phyloP scores from a whole-genome alignment of 2,888 invertebrate genomes.

The Eupithecia insigniata region DNA sequence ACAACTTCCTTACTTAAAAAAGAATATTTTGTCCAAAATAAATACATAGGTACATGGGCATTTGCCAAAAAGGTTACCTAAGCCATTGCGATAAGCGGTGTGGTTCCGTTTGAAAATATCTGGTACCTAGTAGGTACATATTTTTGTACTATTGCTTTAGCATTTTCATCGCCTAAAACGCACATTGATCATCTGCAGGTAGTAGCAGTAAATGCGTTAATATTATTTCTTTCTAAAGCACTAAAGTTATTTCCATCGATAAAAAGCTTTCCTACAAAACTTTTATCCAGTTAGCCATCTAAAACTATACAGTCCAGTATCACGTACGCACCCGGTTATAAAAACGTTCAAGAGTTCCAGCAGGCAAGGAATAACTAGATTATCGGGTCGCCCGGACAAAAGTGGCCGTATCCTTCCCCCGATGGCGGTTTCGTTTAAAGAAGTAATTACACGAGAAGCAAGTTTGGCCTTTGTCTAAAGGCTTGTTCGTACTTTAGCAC shows the following conservation, averaged over 20 bases:
- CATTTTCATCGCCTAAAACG: background rate
- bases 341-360: conserved; percentile 44
- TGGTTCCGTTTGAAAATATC: background rate
- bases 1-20: background rate
- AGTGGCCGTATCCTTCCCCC: conserved; percentile 66
- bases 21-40: background rate
- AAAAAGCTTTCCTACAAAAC: conserved; percentile 3
- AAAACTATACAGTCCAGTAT: conserved; percentile 32
- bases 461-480: conserved; percentile 61
- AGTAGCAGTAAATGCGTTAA: background rate
- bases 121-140: background rate
- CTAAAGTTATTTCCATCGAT: conserved; percentile 1
- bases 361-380: conserved; percentile 68
- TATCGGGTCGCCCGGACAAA: conserved; percentile 71
- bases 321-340: conserved; percentile 47
- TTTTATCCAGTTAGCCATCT: conserved; percentile 24
- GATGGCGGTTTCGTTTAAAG: conserved; percentile 78
- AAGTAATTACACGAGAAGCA: conserved; percentile 80
- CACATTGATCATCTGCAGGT: background rate
- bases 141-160: background rate
- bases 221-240: background rate
- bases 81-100: background rate
- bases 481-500: conserved; percentile 16
- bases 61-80: background rate
- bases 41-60: background rate